A percentile compares a stretch with the other conserved stretches of the same genome.
Conservation (phyloP, 2,113 vertebrate species). For the Myrmophylax atrothorax region DNA sequence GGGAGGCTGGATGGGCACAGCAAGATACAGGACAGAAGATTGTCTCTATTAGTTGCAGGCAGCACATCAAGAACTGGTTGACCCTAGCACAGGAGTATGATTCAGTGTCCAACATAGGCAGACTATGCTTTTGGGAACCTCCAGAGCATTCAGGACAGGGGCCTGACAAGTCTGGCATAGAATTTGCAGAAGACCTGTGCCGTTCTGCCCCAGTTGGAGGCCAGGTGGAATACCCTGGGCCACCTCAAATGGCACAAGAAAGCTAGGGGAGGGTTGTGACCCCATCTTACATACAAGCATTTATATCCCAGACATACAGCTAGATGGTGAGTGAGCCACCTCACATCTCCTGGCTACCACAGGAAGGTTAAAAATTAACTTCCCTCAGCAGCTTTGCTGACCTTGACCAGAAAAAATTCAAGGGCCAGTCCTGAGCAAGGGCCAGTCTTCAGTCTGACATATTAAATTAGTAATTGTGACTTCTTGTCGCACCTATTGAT, state of each 20-base stretch:
- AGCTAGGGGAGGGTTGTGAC: not conserved
- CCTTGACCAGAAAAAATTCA: not conserved
- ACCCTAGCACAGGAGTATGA: not conserved
- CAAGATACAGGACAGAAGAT: not conserved
- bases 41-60: not conserved
- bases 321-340: not conserved
- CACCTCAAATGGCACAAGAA: not conserved
- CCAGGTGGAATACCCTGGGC: not conserved
- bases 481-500: not conserved
- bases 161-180: not conserved
- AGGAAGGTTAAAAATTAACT: not conserved
- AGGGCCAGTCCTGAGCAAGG: not conserved
- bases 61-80: not conserved
- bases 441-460: not conserved
- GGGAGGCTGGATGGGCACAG: not conserved
- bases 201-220: not conserved
- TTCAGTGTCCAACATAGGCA: not conserved
- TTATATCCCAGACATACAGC: not conserved
- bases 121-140: not conserved
- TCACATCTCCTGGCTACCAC: not conserved
- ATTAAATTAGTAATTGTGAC: not conserved
- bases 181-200: not conserved
- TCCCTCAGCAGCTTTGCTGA: not conserved
- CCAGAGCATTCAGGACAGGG: not conserved
- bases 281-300: not conserved